A percentile compares a stretch with the other conserved stretches of the same genome.
Conservation (phyloP, 2,113 vertebrate species). For the Atrichornis clamosus region DNA sequence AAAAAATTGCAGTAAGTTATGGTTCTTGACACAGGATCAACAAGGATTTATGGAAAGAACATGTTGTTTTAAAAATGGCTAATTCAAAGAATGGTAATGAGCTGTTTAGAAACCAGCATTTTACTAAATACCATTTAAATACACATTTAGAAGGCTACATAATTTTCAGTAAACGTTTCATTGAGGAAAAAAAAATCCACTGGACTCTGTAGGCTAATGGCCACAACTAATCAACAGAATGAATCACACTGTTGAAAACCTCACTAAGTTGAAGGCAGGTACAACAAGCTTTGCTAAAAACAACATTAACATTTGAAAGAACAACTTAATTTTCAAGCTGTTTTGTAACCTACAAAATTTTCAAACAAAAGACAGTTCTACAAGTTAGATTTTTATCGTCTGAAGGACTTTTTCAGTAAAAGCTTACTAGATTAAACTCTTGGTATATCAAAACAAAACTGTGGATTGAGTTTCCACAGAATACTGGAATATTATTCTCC, state of each 20-base stretch:
- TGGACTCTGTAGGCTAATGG: background rate
- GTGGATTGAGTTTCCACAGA: background rate
- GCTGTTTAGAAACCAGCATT: background rate
- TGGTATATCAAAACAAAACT: background rate
- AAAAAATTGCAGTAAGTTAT: conserved; percentile 48
- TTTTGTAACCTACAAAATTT: background rate
- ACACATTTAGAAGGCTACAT: background rate
- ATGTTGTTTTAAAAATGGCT: background rate
- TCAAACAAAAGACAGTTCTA: background rate
- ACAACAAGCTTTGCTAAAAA: background rate
- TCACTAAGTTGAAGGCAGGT: background rate
- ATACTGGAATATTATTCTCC: background rate
- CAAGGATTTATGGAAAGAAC: background rate
- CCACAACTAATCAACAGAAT: background rate
- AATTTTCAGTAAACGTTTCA: background rate
- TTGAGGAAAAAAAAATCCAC: background rate
- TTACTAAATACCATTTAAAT: background rate
- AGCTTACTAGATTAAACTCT: background rate
- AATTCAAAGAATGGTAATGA: background rate
- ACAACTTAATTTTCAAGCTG: background rate
- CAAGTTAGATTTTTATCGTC: background rate
- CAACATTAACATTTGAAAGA: background rate
- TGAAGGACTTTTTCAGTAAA: background rate
- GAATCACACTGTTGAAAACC: background rate
- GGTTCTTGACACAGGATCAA: conserved; percentile 4